A percentile compares a stretch with the other conserved stretches of the same genome.
These are phyloP conservation scores for Ciona savignyi DNA, from an alignment of 23 tunicate species.

Conservation along the genomic window DNA sequence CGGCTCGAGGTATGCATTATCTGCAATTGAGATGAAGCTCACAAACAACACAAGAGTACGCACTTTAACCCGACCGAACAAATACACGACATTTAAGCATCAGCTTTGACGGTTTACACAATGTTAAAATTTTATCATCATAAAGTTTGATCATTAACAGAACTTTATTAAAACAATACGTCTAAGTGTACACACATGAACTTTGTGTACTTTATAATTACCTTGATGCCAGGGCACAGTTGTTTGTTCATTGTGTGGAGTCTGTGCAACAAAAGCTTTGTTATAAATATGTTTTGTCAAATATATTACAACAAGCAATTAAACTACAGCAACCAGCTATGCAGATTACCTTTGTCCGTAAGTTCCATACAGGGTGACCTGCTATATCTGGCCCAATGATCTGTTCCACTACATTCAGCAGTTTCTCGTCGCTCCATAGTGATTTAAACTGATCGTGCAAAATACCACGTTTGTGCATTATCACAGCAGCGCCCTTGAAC, in stretches of 20 bases:
- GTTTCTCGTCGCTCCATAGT: conserved; percentile 65
- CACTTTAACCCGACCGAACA: not conserved
- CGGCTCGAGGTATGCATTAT: conserved; percentile 82
- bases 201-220: not conserved
- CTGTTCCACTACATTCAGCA: conserved; percentile 89
- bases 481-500: conserved; percentile 67
- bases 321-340: too few species aligned
- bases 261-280: conserved; percentile 46
- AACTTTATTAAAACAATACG: not conserved
- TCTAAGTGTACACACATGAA: not conserved
- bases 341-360: conserved; percentile 83
- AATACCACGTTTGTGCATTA: conserved; percentile 69
- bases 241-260: conserved; percentile 77
- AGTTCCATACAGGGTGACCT: conserved; percentile 97
- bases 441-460: conserved; percentile 58
- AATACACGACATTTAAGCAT: too few species aligned
- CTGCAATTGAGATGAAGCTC: conserved; percentile 18
- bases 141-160: too few species aligned
- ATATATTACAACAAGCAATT: too few species aligned
- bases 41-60: not conserved
- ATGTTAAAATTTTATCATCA: too few species aligned
- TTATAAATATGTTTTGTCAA: too few species aligned
- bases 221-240: conserved; percentile 99
- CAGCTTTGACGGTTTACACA: too few species aligned
- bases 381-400: conserved; percentile 89